Evolutionary conservation across 2,888 invertebrate genomes (phyloP).

Genomic region (Tubulanus polymorphus): DNA sequence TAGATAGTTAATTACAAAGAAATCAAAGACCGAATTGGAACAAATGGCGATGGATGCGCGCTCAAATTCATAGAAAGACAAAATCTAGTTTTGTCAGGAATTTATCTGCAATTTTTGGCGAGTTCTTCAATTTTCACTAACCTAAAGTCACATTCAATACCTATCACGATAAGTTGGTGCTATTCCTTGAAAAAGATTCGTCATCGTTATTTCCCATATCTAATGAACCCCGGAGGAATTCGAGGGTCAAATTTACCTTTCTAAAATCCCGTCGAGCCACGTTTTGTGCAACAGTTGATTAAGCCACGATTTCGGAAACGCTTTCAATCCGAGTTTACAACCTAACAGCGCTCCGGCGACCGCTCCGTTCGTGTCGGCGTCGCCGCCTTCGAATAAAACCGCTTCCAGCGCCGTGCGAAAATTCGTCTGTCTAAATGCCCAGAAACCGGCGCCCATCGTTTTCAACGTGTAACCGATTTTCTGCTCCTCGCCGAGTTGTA

Average conservation of each 20-base stretch:
- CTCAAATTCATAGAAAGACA: too few relatives aligned
- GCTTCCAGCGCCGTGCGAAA: constrained; percentile 40
- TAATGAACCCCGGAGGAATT: too few relatives aligned
- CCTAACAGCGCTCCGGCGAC: constrained; percentile 48
- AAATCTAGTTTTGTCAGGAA: too few relatives aligned
- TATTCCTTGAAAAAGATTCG: too few relatives aligned
- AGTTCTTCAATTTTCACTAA: too few relatives aligned
- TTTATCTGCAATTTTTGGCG: too few relatives aligned
- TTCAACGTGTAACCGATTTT: constrained; percentile 8
- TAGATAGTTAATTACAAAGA: too few relatives aligned
- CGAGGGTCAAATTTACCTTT: constrained; percentile 28
- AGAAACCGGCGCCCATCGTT: constrained; percentile 20
- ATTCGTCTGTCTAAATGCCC: constrained; percentile 33
- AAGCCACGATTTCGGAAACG: constrained; percentile 38
- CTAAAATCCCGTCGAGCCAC: constrained; percentile 36
- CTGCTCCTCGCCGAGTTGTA: neutral
- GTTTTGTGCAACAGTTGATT: constrained; percentile 28
- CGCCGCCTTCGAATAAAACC: constrained; percentile 41
- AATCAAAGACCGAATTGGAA: too few relatives aligned
- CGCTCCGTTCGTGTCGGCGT: constrained; percentile 46
- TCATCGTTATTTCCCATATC: too few relatives aligned
- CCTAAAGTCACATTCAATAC: too few relatives aligned
- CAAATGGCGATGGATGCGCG: too few relatives aligned
- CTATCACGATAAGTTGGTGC: too few relatives aligned
- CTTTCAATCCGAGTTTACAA: constrained; percentile 40